Conservation (phyloP, 2,113 vertebrate species). For the Oncorhynchus mykiss region DNA sequence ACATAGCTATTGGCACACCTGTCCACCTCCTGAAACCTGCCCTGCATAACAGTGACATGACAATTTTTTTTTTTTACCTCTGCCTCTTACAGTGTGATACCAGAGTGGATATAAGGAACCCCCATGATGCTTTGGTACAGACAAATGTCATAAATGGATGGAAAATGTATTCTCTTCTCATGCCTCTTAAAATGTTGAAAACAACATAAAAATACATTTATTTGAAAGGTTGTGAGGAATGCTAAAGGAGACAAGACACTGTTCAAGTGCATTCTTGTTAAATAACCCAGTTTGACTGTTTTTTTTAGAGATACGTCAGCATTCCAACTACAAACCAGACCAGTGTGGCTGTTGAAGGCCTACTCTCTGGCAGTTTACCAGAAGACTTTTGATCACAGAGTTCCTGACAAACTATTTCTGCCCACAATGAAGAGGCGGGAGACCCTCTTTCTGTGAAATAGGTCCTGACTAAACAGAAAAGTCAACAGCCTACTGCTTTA, state of each 20-base stretch:
- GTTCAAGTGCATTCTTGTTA: background rate
- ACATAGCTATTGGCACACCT: too few relatives aligned
- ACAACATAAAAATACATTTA: background rate
- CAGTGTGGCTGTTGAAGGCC: background rate
- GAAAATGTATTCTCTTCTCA: background rate
- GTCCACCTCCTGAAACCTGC: too few relatives aligned
- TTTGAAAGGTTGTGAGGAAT: background rate
- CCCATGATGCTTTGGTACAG: background rate
- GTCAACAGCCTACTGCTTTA: background rate
- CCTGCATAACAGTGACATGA: too few relatives aligned
- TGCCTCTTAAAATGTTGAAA: background rate
- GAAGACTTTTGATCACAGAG: background rate
- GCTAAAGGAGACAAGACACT: background rate
- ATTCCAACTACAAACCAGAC: slow-evolving; percentile 5
- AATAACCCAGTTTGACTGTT: background rate
- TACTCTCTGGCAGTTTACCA: background rate
- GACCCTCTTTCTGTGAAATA: background rate
- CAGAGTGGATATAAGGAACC: background rate
- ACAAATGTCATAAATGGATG: background rate
- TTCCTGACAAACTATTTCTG: background rate
- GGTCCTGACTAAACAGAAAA: background rate
- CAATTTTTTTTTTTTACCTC: background rate
- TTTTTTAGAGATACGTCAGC: background rate
- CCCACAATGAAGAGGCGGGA: background rate
- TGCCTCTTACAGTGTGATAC: background rate